Evolutionary conservation across 2,888 invertebrate genomes (phyloP).

Genomic region (Cheilosia grossa): DNA sequence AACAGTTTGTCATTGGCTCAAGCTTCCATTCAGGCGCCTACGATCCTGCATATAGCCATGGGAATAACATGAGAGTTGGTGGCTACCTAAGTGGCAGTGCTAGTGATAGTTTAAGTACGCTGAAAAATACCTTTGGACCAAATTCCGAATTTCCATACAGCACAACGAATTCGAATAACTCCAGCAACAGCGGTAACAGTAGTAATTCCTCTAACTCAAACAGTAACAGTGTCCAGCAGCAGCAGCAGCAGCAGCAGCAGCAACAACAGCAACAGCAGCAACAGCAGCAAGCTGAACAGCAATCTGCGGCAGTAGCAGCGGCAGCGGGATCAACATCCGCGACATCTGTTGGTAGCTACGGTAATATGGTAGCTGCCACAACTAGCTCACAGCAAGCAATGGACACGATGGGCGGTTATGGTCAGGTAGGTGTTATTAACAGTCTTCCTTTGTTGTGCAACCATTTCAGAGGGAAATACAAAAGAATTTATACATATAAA

Average conservation of each 20-base stretch:
- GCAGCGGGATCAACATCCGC: slow-evolving; percentile 74
- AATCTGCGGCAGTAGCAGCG: slow-evolving; percentile 73
- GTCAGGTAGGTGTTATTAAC: slow-evolving; percentile 79
- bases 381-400: slow-evolving; percentile 81
- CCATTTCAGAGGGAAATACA: slow-evolving; percentile 13
- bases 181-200: slow-evolving; percentile 66
- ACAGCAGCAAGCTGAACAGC: slow-evolving; percentile 65
- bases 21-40: slow-evolving; percentile 73
- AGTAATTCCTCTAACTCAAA: slow-evolving; percentile 51
- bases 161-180: slow-evolving; percentile 48
- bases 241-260: slow-evolving; percentile 68
- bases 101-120: slow-evolving; percentile 81
- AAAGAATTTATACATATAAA: background rate
- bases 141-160: slow-evolving; percentile 81
- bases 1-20: slow-evolving; percentile 76
- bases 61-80: slow-evolving; percentile 53
- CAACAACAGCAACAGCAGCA: slow-evolving; percentile 73
- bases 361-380: slow-evolving; percentile 82
- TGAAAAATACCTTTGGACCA: slow-evolving; percentile 82
- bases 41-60: slow-evolving; percentile 55
- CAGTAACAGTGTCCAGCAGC: slow-evolving; percentile 55
- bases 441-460: slow-evolving; percentile 30
- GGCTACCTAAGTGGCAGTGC: slow-evolving; percentile 58
- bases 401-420: slow-evolving; percentile 83
- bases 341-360: slow-evolving; percentile 76